Conservation (phyloP, 2,797 vertebrate species). For the Acrocephalus scirpaceus region DNA sequence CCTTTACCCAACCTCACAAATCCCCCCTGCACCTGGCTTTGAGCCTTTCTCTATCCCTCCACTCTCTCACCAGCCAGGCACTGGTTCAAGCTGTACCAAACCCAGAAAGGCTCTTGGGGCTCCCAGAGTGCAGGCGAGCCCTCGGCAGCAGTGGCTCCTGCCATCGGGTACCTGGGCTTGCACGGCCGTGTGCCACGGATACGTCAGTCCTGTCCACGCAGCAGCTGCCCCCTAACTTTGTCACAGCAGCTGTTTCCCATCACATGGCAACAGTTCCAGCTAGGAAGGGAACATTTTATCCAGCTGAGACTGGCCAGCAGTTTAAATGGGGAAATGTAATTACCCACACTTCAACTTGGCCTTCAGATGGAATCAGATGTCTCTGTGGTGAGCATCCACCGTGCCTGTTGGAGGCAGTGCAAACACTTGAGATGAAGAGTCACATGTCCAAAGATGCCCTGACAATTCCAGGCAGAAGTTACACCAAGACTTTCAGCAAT, state of each 20-base stretch:
- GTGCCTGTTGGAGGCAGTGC: background rate
- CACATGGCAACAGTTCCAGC: background rate
- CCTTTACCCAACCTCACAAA: background rate
- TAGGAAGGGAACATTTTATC: slow-evolving; percentile 60
- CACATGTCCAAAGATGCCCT: background rate
- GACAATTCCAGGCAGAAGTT: background rate
- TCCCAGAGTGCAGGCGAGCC: accelerated
- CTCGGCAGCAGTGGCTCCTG: background rate
- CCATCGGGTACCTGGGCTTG: background rate
- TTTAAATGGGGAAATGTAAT: slow-evolving; percentile 55
- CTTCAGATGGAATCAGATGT: slow-evolving; percentile 1
- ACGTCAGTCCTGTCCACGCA: background rate
- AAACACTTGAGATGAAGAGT: background rate
- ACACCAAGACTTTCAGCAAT: background rate
- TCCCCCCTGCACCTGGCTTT: background rate
- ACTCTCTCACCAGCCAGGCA: background rate
- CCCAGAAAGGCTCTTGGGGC: background rate
- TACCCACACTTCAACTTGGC: slow-evolving; percentile 29
- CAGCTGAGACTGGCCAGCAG: background rate
- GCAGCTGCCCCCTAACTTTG: slow-evolving; percentile 47
- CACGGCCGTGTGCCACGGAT: background rate
- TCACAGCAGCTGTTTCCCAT: slow-evolving; percentile 48
- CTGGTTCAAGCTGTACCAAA: background rate
- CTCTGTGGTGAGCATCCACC: background rate
- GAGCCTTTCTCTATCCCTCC: background rate